Conservation (phyloP, 1,140 invertebrate species). For the Drosophila burlai region DNA sequence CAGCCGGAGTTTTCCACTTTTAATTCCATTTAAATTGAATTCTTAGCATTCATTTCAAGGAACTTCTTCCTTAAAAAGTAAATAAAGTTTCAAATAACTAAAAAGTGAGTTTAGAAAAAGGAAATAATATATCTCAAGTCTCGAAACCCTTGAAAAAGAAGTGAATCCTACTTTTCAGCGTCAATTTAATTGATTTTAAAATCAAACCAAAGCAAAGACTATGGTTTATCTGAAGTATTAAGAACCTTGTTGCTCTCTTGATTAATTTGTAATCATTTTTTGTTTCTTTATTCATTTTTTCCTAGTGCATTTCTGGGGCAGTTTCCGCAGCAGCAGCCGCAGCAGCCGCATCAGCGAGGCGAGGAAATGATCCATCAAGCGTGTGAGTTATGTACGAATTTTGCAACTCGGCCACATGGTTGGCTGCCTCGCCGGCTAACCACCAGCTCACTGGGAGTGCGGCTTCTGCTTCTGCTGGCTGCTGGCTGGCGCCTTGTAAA, state of each 20-base stretch:
- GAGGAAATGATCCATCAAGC: slow-evolving; percentile 78
- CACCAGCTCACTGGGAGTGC: slow-evolving; percentile 1
- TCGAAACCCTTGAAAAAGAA: too few relatives aligned
- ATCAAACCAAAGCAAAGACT: not conserved
- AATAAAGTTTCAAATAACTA: too few relatives aligned
- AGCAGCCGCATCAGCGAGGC: slow-evolving; percentile 39
- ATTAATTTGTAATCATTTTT: too few relatives aligned
- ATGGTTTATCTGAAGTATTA: too few relatives aligned
- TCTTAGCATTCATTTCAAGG: too few relatives aligned
- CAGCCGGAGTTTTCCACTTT: too few relatives aligned
- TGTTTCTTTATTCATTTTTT: not conserved
- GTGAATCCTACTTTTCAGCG: too few relatives aligned
- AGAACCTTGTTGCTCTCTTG: too few relatives aligned
- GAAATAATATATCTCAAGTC: too few relatives aligned
- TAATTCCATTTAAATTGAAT: too few relatives aligned
- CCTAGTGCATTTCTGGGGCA: slow-evolving; percentile 15
- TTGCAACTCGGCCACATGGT: slow-evolving; percentile 57
- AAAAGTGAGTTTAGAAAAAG: too few relatives aligned
- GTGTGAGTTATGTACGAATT: slow-evolving; percentile 73
- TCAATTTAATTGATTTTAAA: not conserved
- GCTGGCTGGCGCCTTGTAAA: slow-evolving; percentile 42
- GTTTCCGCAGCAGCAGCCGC: slow-evolving; percentile 54
- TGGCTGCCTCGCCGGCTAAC: slow-evolving; percentile 33
- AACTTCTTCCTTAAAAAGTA: too few relatives aligned
- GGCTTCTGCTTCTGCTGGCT: slow-evolving; percentile 10